Evolutionary conservation across 2,888 invertebrate species (phyloP).

Genomic region (Ectobius pallidus): DNA sequence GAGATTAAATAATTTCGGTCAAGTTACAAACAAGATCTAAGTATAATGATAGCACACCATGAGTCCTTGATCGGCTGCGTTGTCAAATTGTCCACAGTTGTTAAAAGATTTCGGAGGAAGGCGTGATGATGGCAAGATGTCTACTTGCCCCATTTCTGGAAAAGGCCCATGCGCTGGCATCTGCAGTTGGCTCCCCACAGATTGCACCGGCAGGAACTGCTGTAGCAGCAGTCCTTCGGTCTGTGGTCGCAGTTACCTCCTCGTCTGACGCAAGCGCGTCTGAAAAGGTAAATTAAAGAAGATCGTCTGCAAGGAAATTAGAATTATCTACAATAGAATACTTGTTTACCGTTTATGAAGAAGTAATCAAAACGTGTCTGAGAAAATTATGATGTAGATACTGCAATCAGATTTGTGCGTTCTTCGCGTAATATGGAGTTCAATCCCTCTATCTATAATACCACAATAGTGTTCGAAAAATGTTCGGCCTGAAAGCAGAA

Average conservation of each 20-base stretch:
- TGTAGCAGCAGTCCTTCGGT: conserved; percentile 84
- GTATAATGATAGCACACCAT: too few species aligned
- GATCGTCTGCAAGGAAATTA: conserved; percentile 73
- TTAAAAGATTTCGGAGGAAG: not conserved
- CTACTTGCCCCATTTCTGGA: conserved; percentile 81
- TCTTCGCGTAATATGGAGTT: too few species aligned
- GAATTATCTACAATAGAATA: conserved; percentile 44
- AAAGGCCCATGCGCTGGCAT: conserved; percentile 86
- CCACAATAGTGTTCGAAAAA: too few species aligned
- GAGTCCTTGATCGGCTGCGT: not conserved
- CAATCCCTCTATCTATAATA: too few species aligned
- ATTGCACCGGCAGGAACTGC: conserved; percentile 85
- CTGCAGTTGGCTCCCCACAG: conserved; percentile 89
- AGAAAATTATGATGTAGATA: too few species aligned
- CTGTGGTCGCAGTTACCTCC: conserved; percentile 86
- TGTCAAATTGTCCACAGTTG: conserved; percentile 1
- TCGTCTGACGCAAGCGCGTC: conserved; percentile 80
- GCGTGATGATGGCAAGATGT: not conserved
- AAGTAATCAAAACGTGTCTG: too few species aligned
- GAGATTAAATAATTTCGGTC: too few species aligned
- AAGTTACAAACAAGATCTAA: too few species aligned
- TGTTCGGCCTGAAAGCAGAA: too few species aligned
- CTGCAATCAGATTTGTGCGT: too few species aligned
- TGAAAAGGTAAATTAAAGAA: conserved; percentile 83
- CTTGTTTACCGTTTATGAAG: too few species aligned